These are phyloP conservation scores for Sitobion miscanthi DNA, from an alignment of 1,140 invertebrate species.

Conservation along the genomic window DNA sequence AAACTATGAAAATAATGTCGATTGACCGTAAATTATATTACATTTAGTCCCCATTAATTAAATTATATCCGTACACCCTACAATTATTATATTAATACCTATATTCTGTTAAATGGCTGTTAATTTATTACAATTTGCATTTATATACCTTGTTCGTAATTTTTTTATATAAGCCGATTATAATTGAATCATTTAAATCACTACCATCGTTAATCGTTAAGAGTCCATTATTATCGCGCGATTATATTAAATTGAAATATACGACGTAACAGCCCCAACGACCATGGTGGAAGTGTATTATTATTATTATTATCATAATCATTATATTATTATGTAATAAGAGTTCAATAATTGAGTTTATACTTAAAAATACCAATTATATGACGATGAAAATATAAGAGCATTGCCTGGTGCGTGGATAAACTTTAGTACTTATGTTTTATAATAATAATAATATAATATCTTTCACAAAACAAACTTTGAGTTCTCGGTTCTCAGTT, in stretches of 20 bases:
- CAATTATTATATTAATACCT: not conserved
- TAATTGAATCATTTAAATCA: not conserved
- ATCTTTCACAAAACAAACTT: conserved; percentile 18
- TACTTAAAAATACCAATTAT: conserved; percentile 8
- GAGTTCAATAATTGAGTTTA: not conserved
- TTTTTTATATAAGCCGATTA: not conserved
- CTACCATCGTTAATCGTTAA: not conserved
- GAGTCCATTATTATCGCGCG: not conserved
- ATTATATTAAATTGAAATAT: not conserved
- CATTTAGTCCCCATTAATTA: not conserved
- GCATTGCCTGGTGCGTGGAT: not conserved
- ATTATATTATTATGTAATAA: not conserved
- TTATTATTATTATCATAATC: not conserved
- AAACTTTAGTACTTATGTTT: conserved; percentile 4
- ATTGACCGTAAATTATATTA: not conserved
- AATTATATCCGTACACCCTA: not conserved
- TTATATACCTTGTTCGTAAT: not conserved
- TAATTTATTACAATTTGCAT: not conserved
- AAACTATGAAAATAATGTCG: not conserved
- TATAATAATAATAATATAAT: conserved; percentile 12
- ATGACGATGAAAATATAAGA: not conserved
- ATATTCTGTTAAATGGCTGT: not conserved
- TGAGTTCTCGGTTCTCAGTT: not conserved
- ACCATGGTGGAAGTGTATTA: not conserved
- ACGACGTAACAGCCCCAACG: not conserved